These are phyloP conservation scores for Dipodomys ordii DNA, from an alignment of 2,113 vertebrate species.

Conservation along the genomic window DNA sequence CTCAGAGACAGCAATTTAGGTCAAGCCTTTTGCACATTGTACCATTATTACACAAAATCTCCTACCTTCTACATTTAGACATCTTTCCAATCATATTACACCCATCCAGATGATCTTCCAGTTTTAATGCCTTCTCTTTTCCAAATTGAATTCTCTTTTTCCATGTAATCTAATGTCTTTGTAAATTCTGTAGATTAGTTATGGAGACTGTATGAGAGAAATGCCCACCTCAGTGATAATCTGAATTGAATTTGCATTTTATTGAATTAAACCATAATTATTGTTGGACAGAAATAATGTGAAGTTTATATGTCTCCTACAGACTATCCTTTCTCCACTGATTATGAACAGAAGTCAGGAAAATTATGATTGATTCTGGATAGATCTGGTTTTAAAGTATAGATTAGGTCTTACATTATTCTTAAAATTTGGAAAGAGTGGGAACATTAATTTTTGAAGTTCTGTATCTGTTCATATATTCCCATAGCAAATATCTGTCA, in stretches of 20 bases:
- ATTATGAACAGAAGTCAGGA: neutral
- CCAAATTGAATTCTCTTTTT: neutral
- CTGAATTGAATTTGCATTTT: neutral
- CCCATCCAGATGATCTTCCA: neutral
- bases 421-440: neutral
- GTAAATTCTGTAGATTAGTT: neutral
- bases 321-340: neutral
- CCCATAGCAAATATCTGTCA: neutral
- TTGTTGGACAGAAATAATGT: neutral
- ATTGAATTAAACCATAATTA: neutral
- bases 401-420: slow-evolving; percentile 19
- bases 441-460: neutral
- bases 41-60: neutral
- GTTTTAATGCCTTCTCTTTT: neutral
- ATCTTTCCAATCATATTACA: neutral
- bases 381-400: slow-evolving; percentile 33
- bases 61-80: neutral
- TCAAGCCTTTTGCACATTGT: neutral
- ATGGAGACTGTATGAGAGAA: neutral
- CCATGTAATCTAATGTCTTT: neutral
- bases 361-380: slow-evolving; percentile 49
- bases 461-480: neutral
- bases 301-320: neutral
- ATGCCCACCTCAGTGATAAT: neutral
- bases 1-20: neutral